Base-by-base conservation (phyloP, 2,888 invertebrate genomes). In the Hyles lineata region DNA sequence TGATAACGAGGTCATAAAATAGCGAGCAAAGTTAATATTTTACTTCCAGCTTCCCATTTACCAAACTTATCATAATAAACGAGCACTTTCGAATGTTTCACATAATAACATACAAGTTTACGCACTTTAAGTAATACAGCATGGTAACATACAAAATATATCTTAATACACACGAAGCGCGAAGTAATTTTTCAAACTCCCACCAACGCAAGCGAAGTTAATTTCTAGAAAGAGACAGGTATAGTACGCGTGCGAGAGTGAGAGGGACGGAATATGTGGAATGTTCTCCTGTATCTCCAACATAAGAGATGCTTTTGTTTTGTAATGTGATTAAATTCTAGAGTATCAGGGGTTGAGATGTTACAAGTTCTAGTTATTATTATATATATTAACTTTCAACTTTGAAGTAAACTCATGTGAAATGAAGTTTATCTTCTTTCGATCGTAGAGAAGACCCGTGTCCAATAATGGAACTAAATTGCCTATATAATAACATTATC, bases 151-250 rank as follows among this genome's bases (percentile, higher is more conserved):
- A 70, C 52, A 43, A 70, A 35, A 70, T 72, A 70, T 32, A 70
- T 69, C 71, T 29, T 72, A 73, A 58, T 63, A 70, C 69, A 70
- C 70, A 77, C 77, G 76, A 74, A 76, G 75, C 78, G 78, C 79
- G 80, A 81, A 83, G 75, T 79, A 79, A 89, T 89, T 88, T 91
- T 89, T 91, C 89, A 89, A 85, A 82, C 63, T 50, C 70, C 23
- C 60, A 35, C 70, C 55, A 61, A 55, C 52, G 52, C 21, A 70
- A 23, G 60, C 58, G 82, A 85, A 88, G 89, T 89, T 90, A 89
- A 91, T 90, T 29, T 90, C 90, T 87, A 87, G 89, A 89, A 84
- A 85, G 85, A 86, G 88, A 90, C 83, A 83, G 87, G 83, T 79
- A 75, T 83, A 87, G 77, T 78, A 62, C n/a, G 80, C 76, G 81